These are phyloP conservation scores for Percina caprodes DNA, from an alignment of 2,113 vertebrate genomes.

Conservation along the genomic window DNA sequence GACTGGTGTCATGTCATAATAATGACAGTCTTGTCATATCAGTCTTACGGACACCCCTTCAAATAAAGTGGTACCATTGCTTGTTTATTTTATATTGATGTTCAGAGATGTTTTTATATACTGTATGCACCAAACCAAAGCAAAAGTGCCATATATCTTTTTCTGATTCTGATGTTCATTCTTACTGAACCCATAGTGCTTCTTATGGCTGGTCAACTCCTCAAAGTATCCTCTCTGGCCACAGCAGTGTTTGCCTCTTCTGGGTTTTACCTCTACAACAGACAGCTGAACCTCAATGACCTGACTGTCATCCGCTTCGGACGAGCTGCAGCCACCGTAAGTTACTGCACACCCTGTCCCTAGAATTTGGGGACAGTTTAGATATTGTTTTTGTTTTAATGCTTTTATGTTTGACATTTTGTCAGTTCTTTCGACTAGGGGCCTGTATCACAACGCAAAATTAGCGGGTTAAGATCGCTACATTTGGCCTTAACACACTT, in stretches of 20 bases:
- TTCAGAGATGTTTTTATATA: no score
- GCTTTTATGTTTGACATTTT: not conserved
- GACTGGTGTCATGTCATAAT: no score
- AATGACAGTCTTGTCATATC: no score
- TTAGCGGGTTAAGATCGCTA: not conserved
- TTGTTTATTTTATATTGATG: no score
- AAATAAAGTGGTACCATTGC: no score
- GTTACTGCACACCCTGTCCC: constrained; percentile 31
- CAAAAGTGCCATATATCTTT: no score
- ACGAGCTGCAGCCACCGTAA: constrained; percentile 91
- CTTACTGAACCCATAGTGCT: constrained; percentile 67
- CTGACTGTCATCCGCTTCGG: constrained; percentile 92
- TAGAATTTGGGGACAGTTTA: not conserved
- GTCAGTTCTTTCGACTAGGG: not conserved
- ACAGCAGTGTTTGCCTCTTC: constrained; percentile 85
- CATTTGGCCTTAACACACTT: not conserved
- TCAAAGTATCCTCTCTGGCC: constrained; percentile 88
- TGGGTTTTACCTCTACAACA: constrained; percentile 88
- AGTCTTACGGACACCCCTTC: no score
- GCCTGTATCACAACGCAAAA: not conserved
- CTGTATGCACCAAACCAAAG: no score
- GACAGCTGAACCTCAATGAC: constrained; percentile 89
- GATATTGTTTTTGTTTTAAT: not conserved
- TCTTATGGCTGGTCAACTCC: constrained; percentile 87
- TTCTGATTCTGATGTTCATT: not conserved